Evolutionary conservation across 2,797 vertebrate species (phyloP).

Genomic region (Halcyon badia): DNA sequence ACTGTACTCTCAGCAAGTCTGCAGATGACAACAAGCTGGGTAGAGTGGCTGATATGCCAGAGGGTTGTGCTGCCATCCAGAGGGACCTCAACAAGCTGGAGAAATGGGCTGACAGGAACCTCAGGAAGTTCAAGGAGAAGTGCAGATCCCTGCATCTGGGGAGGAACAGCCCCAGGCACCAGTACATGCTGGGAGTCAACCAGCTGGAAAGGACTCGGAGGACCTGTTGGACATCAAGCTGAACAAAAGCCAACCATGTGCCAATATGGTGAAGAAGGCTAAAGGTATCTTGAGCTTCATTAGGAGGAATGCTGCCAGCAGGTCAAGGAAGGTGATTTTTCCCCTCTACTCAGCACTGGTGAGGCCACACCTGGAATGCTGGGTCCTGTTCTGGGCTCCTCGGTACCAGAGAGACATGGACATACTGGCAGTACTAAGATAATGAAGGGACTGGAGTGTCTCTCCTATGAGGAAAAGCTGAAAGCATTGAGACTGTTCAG

Average conservation of each 20-base stretch:
- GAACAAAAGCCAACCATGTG: neutral
- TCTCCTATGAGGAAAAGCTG: neutral
- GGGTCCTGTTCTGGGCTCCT: neutral
- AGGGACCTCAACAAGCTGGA: neutral
- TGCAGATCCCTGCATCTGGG: accelerated
- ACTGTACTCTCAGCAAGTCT: neutral
- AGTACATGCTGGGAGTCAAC: neutral
- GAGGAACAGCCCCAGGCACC: neutral
- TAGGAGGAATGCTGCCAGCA: neutral
- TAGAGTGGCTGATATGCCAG: neutral
- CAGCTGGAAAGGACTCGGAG: neutral
- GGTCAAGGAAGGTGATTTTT: neutral
- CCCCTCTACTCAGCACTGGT: neutral
- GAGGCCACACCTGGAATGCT: neutral
- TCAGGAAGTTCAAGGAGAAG: neutral
- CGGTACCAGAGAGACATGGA: neutral
- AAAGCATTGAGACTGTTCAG: neutral
- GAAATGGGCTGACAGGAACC: neutral
- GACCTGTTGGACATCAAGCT: neutral
- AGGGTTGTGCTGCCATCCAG: neutral
- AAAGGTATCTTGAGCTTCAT: neutral
- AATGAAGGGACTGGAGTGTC: neutral
- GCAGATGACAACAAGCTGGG: neutral
- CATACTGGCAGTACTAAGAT: neutral
- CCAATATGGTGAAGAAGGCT: neutral